phyloP scores from a whole-genome alignment of 2,113 vertebrate genomes.

The Labrus mixtus region DNA sequence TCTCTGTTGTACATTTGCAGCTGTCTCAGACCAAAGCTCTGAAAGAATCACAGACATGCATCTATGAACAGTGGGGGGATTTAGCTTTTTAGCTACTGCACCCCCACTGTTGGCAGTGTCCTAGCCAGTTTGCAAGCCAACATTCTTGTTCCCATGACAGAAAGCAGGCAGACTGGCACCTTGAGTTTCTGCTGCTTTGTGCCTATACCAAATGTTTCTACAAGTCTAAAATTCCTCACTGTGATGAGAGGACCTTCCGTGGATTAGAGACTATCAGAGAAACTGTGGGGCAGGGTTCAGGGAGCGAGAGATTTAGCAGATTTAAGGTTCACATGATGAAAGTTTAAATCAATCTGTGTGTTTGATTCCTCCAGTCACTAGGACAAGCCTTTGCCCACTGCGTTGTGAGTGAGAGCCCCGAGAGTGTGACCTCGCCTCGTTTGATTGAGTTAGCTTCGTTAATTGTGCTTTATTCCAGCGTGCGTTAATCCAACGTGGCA shows the following conservation, averaged over 20 bases:
- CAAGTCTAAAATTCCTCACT: conserved; percentile 29
- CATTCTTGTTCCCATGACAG: conserved; percentile 22
- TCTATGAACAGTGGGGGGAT: conserved; percentile 65
- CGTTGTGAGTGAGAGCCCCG: background rate
- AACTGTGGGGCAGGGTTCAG: background rate
- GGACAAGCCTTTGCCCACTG: conserved; percentile 3
- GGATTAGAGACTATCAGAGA: conserved; percentile 4
- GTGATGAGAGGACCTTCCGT: conserved; percentile 13
- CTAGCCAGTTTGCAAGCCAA: conserved; percentile 8
- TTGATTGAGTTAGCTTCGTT: conserved; percentile 45
- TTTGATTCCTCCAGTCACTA: background rate
- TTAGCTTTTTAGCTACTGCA: conserved; percentile 55
- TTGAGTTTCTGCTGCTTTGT: conserved; percentile 34
- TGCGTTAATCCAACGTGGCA: conserved; percentile 72
- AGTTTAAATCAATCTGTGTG: conserved; percentile 9
- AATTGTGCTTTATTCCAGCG: conserved; percentile 44
- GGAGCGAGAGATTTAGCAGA: conserved; percentile 24
- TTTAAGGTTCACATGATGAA: conserved; percentile 16
- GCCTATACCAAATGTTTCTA: conserved; percentile 34
- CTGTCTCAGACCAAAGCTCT: conserved; percentile 33
- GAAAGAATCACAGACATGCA: conserved; percentile 25
- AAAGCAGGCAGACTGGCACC: conserved; percentile 20
- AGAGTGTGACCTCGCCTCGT: conserved; percentile 24
- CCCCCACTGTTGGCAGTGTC: conserved; percentile 23
- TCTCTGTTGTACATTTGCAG: conserved; percentile 31